phyloP scores from a whole-genome alignment of 2,888 invertebrate species.

The Lamproptera curius region DNA sequence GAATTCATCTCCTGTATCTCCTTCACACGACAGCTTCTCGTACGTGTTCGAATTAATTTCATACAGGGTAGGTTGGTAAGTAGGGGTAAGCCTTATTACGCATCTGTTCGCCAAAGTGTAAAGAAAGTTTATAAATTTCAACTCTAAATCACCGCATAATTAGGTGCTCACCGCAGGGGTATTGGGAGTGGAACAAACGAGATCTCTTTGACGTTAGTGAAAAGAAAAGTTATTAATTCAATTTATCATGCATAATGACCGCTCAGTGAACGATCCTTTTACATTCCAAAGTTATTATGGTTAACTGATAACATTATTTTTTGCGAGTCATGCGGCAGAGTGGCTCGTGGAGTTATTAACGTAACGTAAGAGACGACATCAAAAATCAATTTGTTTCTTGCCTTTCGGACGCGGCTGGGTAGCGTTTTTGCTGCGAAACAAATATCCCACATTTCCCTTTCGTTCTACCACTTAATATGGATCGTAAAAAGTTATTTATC shows the following conservation, averaged over 20 bases:
- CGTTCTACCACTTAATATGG: conserved; percentile 43
- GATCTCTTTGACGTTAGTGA: no score
- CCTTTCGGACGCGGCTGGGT: conserved; percentile 33
- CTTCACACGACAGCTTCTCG: no score
- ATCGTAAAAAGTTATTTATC: conserved; percentile 12
- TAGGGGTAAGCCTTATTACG: no score
- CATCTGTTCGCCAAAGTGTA: no score
- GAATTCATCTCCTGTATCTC: no score
- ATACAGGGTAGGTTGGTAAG: no score
- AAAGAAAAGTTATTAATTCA: no score
- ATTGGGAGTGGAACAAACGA: no score
- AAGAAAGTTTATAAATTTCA: no score
- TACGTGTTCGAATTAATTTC: no score
- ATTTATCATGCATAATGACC: conserved; percentile 24
- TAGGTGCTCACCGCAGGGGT: no score
- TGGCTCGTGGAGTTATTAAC: conserved; percentile 42
- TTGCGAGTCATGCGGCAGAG: conserved; percentile 36
- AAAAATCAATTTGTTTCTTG: conserved; percentile 66
- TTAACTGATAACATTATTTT: conserved; percentile 45
- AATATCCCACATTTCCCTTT: conserved; percentile 39
- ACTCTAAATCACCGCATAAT: no score
- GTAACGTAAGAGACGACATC: conserved; percentile 48
- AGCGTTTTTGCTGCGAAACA: conserved; percentile 40
- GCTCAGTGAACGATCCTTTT: conserved; percentile 34
- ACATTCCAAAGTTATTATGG: conserved; percentile 38